Conservation (phyloP, 2,888 invertebrate species). For the Parnassius smintheus region DNA sequence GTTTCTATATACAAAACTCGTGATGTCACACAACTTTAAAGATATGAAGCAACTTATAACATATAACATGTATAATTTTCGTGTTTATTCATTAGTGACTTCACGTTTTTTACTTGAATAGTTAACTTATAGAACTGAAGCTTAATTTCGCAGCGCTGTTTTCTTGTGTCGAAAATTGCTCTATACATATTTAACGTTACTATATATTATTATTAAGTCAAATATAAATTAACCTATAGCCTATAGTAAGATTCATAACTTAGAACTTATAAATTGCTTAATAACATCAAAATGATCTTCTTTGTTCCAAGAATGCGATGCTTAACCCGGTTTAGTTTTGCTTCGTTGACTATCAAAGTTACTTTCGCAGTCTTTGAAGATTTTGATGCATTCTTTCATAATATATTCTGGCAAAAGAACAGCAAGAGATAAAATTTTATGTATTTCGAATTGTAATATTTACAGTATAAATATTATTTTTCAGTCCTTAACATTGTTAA, state of each 20-base stretch:
- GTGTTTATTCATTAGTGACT: too few species aligned
- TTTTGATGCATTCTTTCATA: conserved; percentile 13
- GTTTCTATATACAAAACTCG: background rate
- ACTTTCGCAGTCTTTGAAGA: conserved; percentile 17
- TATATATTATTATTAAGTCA: conserved; percentile 7
- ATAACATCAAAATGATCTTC: conserved; percentile 36
- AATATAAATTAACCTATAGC: conserved; percentile 10
- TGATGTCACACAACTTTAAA: background rate
- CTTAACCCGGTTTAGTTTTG: conserved; percentile 51
- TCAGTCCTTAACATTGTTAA: too few species aligned
- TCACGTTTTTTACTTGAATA: conserved; percentile 28
- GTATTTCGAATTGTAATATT: too few species aligned
- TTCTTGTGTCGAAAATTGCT: conserved; percentile 55
- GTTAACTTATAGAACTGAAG: conserved; percentile 34
- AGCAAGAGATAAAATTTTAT: background rate
- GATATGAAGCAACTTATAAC: too few species aligned
- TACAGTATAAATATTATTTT: too few species aligned
- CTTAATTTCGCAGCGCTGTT: conserved; percentile 60
- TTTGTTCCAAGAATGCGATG: conserved; percentile 61
- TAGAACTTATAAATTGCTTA: conserved; percentile 46
- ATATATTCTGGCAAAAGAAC: background rate
- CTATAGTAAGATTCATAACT: conserved; percentile 16
- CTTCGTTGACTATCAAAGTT: conserved; percentile 35
- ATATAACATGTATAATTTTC: too few species aligned
- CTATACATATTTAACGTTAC: conserved; percentile 34